Evolutionary conservation across 2,888 invertebrate species (phyloP).

Genomic region (Sarcophaga subvicina): DNA sequence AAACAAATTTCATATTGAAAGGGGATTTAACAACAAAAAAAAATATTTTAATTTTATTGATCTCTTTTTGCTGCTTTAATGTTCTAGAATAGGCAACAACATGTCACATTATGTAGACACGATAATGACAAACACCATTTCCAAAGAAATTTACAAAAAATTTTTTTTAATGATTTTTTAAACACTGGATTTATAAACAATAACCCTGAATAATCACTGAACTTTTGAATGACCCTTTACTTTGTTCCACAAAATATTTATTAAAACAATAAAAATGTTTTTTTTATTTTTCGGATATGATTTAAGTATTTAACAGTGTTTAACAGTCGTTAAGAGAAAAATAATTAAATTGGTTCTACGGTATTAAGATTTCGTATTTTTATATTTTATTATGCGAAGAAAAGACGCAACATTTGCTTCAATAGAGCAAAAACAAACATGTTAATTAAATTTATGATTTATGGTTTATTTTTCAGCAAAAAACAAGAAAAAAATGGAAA

Average conservation of each 20-base stretch:
- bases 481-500: not conserved
- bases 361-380: slow-evolving; percentile 20
- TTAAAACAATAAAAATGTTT: too few relatives aligned
- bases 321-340: not conserved
- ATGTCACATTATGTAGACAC: slow-evolving; percentile 12
- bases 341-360: slow-evolving; percentile 7
- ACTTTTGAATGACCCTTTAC: too few relatives aligned
- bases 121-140: slow-evolving; percentile 30
- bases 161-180: not conserved
- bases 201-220: too few relatives aligned
- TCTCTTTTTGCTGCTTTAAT: slow-evolving; percentile 13
- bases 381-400: slow-evolving; percentile 12
- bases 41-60: slow-evolving; percentile 22
- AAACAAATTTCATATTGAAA: slow-evolving; percentile 34
- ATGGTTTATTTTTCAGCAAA: slow-evolving; percentile 40
- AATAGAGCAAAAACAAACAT: slow-evolving; percentile 56
- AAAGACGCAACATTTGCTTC: slow-evolving; percentile 23
- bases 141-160: not conserved
- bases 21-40: slow-evolving; percentile 16
- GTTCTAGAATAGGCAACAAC: slow-evolving; percentile 12
- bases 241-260: too few relatives aligned
- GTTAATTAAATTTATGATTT: slow-evolving; percentile 69
- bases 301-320: not conserved
- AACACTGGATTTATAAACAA: too few relatives aligned
- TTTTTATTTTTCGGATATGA: too few relatives aligned